These are phyloP conservation scores for Oncorhynchus gorbuscha DNA, from an alignment of 2,113 vertebrate species.

Conservation along the genomic window DNA sequence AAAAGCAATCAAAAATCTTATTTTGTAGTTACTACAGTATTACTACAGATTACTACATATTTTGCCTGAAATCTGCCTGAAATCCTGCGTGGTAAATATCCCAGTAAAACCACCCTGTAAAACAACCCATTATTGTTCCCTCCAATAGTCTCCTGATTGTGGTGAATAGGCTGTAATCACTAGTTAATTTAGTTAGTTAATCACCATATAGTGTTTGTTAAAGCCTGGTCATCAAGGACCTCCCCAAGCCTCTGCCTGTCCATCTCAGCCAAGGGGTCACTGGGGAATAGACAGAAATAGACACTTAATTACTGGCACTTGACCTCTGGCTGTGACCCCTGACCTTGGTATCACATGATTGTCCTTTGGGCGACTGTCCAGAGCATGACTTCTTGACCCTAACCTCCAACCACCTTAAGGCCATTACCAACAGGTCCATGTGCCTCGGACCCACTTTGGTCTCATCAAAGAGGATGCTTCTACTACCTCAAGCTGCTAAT, in stretches of 20 bases:
- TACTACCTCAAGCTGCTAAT: neutral
- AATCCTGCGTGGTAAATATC: too few relatives aligned
- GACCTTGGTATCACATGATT: constrained; percentile 62
- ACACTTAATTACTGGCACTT: constrained; percentile 70
- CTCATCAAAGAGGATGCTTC: constrained; percentile 47
- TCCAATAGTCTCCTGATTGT: neutral
- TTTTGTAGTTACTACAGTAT: neutral
- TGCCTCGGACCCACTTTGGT: constrained; percentile 31
- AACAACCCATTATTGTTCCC: neutral
- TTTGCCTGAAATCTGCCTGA: too few relatives aligned
- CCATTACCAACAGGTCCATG: constrained; percentile 55
- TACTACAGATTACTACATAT: neutral
- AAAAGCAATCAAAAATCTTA: neutral
- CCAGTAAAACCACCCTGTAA: neutral
- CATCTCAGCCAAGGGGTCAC: constrained; percentile 44
- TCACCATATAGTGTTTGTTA: constrained; percentile 29
- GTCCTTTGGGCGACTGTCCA: constrained; percentile 66
- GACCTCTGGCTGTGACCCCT: constrained; percentile 58
- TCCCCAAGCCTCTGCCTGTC: constrained; percentile 26
- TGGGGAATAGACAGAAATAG: constrained; percentile 65
- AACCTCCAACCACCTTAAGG: constrained; percentile 25
- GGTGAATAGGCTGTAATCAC: neutral
- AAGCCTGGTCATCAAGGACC: constrained; percentile 27
- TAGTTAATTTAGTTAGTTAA: neutral
- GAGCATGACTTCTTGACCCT: constrained; percentile 52